phyloP scores from a whole-genome alignment of 2,888 invertebrate genomes.

The Ochlodes sylvanus region DNA sequence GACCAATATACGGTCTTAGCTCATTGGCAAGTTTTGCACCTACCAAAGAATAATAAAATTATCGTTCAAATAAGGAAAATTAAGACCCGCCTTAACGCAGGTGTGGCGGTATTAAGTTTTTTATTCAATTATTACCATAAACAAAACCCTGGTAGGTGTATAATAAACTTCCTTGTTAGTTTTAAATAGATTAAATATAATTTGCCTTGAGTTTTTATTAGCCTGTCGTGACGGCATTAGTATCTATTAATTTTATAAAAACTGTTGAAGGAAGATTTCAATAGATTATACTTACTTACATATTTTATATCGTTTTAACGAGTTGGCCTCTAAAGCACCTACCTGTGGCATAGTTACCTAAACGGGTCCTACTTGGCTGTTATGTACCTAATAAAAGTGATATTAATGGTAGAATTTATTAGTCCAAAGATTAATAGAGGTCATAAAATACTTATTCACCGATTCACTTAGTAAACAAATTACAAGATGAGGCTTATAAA shows the following conservation, averaged over 20 bases:
- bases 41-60: constrained; percentile 13
- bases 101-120: constrained; percentile 27
- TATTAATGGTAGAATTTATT: too few relatives aligned
- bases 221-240: constrained; percentile 8
- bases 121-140: constrained; percentile 22
- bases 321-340: background rate
- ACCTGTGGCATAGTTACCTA: too few relatives aligned
- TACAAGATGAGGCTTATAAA: too few relatives aligned
- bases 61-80: constrained; percentile 30
- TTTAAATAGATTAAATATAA: constrained; percentile 31
- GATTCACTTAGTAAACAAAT: too few relatives aligned
- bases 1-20: background rate
- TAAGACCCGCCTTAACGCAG: constrained; percentile 22
- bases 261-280: constrained; percentile 3
- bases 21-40: background rate
- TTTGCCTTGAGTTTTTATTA: constrained; percentile 13
- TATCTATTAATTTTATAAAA: constrained; percentile 12
- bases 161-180: constrained; percentile 33
- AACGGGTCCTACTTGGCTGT: too few relatives aligned
- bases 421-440: too few relatives aligned
- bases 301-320: background rate
- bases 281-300: too few relatives aligned
- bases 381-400: too few relatives aligned
- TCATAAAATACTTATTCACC: too few relatives aligned
- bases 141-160: constrained; percentile 33